Percentiles rank a stretch among this genome's conserved stretches.
Conservation (phyloP, 2,113 vertebrate species). For the Psephotus haematonotus region DNA sequence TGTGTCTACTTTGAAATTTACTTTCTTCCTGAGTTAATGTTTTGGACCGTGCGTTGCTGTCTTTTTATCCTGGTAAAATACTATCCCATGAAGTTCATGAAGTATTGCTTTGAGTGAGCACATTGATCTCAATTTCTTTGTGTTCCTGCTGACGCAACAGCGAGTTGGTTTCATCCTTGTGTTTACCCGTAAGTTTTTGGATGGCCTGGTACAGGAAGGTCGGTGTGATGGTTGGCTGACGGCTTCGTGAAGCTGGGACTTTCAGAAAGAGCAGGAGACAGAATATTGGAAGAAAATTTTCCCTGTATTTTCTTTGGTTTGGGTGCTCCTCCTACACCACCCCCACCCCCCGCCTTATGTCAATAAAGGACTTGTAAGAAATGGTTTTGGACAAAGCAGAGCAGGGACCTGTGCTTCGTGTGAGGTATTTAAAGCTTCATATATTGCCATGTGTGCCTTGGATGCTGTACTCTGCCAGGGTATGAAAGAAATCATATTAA, state of each 20-base stretch:
- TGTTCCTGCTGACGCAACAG: not conserved
- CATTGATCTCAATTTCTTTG: not conserved
- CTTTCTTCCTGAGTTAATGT: not conserved
- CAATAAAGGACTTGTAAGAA: not conserved
- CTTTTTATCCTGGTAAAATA: not conserved
- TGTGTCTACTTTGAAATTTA: not conserved
- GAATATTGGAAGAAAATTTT: not conserved
- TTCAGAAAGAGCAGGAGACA: not conserved
- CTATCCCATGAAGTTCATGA: not conserved
- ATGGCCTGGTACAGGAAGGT: not conserved
- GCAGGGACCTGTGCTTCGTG: not conserved
- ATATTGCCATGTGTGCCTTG: not conserved
- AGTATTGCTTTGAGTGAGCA: not conserved
- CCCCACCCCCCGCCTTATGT: not conserved
- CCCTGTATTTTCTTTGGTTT: not conserved
- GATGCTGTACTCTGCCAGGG: not conserved
- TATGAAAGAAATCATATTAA: conserved; percentile 49
- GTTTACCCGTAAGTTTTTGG: not conserved
- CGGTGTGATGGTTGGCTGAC: not conserved
- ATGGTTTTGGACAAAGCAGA: not conserved
- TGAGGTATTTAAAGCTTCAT: not conserved
- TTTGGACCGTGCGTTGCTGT: not conserved
- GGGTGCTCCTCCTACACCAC: not conserved
- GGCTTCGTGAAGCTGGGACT: not conserved
- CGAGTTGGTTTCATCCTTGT: not conserved